These are phyloP conservation scores for Argopecten irradians DNA, from an alignment of 1,140 invertebrate genomes.

Conservation along the genomic window DNA sequence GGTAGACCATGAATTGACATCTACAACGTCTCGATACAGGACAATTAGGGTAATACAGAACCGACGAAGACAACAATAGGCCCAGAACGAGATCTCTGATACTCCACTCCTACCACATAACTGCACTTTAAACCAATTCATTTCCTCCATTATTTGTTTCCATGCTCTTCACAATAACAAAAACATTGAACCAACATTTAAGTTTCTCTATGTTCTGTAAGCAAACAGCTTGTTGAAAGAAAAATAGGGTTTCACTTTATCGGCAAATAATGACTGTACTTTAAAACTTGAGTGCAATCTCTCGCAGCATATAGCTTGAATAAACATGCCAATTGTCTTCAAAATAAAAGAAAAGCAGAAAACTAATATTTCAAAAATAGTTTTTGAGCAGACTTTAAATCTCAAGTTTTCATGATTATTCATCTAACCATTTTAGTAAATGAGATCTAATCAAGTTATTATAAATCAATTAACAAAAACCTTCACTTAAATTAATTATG, in stretches of 20 bases:
- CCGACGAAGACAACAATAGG: neutral
- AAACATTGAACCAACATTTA: neutral
- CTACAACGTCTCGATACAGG: neutral
- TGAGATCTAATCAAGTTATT: too few species aligned
- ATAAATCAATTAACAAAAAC: too few species aligned
- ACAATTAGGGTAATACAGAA: neutral
- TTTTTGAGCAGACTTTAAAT: too few species aligned
- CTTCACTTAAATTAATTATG: too few species aligned
- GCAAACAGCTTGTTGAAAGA: neutral
- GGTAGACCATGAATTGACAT: conserved; percentile 1
- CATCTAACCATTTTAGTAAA: too few species aligned
- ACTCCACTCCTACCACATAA: neutral
- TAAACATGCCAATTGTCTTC: neutral
- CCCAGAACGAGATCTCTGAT: neutral
- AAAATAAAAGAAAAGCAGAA: too few species aligned
- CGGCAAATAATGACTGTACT: neutral
- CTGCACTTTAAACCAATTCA: neutral
- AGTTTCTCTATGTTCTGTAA: neutral
- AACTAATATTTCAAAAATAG: too few species aligned
- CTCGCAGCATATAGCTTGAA: neutral
- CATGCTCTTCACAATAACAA: neutral
- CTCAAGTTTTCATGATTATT: too few species aligned
- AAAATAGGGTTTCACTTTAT: neutral
- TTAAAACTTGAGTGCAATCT: neutral
- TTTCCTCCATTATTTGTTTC: neutral